Base-by-base conservation (phyloP, 2,797 vertebrate species). In the Falco naumanni region DNA sequence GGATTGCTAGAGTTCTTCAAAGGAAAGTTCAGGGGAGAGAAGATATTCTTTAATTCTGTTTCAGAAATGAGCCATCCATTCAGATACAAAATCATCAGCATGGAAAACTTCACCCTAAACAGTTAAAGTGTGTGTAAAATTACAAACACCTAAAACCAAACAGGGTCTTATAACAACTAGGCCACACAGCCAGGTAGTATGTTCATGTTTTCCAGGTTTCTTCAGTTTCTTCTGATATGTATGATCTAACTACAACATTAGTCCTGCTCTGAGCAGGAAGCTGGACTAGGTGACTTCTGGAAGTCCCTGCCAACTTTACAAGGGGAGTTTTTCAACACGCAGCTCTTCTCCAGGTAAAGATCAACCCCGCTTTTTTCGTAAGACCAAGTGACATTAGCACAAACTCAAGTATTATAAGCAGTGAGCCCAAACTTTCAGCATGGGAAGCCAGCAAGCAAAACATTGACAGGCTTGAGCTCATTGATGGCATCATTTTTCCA, bases 271-370 rank as follows among this genome's bases (percentile, higher is more conserved):
- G 24, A 84, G 54, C 5, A 79, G 29, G 28, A 50, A 77, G 26
- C 11, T 50, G 31, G 22, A 45, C 39, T 45, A n/a, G 13, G 11
- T 4, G 47, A 39, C 34, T 87, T 51, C 43, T 65, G 53, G 29
- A 71, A 9, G 9, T 39, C 37, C 45, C 45, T 80, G 74, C 18
- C 56, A 74, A 12, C 16, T 39, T 54, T 14, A 33, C 13, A 43
- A 59, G 10, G 28, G 13, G 22, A 53, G 5, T 19, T 87, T 57
- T 57, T 72, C 0, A 0, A 64, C 10, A 72, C 3, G n/a, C 1
- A 3, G n/a, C 5, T 65, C 29, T 79, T 69, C 53, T 56, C 33
- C 64, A 79, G 34, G 9, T 26, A 84, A 41, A 68, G 37, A 69
- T 0, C 2, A 51, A 33, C 21, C 19, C 37, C 43, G 8, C 2